These are phyloP conservation scores for Rhinatrema bivittatum DNA, from an alignment of 2,797 vertebrate species.

Conservation along the genomic window DNA sequence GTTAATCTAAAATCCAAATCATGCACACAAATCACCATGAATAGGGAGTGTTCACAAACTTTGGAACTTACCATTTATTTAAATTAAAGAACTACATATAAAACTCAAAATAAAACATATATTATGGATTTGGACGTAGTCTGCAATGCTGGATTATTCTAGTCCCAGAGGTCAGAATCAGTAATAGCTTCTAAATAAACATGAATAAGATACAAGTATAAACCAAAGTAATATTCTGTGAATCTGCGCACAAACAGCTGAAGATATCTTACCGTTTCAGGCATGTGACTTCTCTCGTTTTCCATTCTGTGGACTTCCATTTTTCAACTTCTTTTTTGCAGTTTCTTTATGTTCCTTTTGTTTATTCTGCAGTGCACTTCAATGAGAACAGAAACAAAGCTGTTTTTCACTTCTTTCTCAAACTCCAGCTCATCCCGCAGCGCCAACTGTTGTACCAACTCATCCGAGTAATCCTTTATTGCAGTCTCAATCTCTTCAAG, in stretches of 20 bases:
- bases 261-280: conserved; percentile 77
- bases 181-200: too few species aligned
- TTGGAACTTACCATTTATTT: too few species aligned
- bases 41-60: too few species aligned
- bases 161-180: too few species aligned
- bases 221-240: background rate
- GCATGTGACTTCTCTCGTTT: conserved; percentile 69
- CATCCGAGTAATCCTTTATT: conserved; percentile 87
- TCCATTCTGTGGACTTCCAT: conserved; percentile 60
- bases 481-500: conserved; percentile 87
- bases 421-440: conserved; percentile 91
- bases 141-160: too few species aligned
- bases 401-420: conserved; percentile 98
- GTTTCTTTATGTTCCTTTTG: conserved; percentile 95
- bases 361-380: conserved; percentile 94
- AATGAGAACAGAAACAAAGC: conserved; percentile 94
- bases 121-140: too few species aligned
- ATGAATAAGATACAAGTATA: too few species aligned
- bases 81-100: too few species aligned
- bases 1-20: too few species aligned
- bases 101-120: too few species aligned
- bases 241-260: background rate
- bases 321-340: conserved; percentile 81
- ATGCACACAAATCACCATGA: too few species aligned
- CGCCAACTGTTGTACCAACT: conserved; percentile 91